A percentile compares a stretch with the other conserved stretches of the same genome.
Evolutionary conservation across 23 tunicate genomes (phyloP).

Genomic region (Diplosoma virens): DNA sequence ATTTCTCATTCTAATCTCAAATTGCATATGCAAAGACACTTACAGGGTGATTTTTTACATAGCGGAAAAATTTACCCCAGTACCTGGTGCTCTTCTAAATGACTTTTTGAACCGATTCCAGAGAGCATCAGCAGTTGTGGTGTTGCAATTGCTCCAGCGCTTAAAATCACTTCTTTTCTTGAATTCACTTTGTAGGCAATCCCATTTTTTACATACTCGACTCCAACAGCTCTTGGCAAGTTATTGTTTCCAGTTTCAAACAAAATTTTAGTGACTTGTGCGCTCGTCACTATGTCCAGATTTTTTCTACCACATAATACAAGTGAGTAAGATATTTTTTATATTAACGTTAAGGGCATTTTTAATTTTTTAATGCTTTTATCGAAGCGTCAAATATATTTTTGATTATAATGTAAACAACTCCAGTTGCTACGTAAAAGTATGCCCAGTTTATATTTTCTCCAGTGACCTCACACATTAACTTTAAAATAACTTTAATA

Average conservation of each 20-base stretch:
- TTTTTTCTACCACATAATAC: neutral
- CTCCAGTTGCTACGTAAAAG: too few relatives aligned
- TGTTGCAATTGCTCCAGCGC: constrained; percentile 64
- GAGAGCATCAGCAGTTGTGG: constrained; percentile 79
- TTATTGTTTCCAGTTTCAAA: neutral
- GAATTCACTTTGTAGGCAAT: constrained; percentile 16
- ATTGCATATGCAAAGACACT: too few relatives aligned
- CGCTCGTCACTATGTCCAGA: constrained; percentile 35
- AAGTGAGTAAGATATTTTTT: too few relatives aligned
- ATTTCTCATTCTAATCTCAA: too few relatives aligned
- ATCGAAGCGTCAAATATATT: neutral
- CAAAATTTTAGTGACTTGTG: constrained; percentile 48
- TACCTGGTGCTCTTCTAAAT: constrained; percentile 44
- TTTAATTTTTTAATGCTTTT: neutral
- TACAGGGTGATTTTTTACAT: too few relatives aligned
- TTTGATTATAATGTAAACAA: too few relatives aligned
- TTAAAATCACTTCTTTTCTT: constrained; percentile 52
- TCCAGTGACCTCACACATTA: too few relatives aligned
- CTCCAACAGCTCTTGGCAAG: constrained; percentile 27
- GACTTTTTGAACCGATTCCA: constrained; percentile 64
- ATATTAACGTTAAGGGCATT: neutral
- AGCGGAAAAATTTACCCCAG: too few relatives aligned
- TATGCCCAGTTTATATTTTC: too few relatives aligned
- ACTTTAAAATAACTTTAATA: too few relatives aligned
- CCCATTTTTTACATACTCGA: constrained; percentile 43